A percentile compares a stretch with the other conserved stretches of the same genome.
These are phyloP conservation scores for Mus minutoides DNA, from an alignment of 2,797 vertebrate genomes.

Conservation along the genomic window DNA sequence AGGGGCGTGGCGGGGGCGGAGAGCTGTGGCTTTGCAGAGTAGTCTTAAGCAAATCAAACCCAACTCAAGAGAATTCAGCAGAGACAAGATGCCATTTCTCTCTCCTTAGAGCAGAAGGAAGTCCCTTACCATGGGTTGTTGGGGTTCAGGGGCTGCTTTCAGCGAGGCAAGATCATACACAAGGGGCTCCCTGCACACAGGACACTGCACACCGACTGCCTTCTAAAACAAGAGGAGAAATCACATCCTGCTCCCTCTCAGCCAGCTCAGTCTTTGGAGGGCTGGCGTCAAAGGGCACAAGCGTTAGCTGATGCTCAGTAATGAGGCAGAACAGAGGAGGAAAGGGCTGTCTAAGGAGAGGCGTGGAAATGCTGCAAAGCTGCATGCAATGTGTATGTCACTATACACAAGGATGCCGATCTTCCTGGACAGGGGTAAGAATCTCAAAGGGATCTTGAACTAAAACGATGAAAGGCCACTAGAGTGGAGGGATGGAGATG, in stretches of 20 bases:
- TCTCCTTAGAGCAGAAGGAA: neutral
- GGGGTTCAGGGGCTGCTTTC: slow-evolving; percentile 90
- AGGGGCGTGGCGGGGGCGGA: too few species aligned
- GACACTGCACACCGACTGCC: slow-evolving; percentile 93
- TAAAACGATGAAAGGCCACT: neutral
- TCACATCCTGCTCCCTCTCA: neutral
- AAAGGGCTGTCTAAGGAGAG: neutral
- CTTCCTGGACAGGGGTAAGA: neutral
- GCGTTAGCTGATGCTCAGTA: neutral
- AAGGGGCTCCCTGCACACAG: slow-evolving; percentile 94
- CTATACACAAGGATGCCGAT: neutral
- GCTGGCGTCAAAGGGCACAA: neutral
- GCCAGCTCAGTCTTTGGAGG: neutral
- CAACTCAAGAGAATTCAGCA: slow-evolving; percentile 5
- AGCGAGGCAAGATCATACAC: slow-evolving; percentile 91
- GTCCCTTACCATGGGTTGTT: slow-evolving; percentile 91
- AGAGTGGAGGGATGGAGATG: neutral
- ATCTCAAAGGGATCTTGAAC: neutral
- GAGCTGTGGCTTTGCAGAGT: neutral
- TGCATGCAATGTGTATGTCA: neutral
- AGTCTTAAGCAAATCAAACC: neutral
- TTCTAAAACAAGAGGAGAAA: slow-evolving; percentile 77
- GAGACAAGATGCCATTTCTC: slow-evolving; percentile 38
- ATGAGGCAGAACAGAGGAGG: neutral
- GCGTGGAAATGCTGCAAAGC: neutral